phyloP scores from a whole-genome alignment of 2,113 vertebrate genomes.

The Chionis minor region DNA sequence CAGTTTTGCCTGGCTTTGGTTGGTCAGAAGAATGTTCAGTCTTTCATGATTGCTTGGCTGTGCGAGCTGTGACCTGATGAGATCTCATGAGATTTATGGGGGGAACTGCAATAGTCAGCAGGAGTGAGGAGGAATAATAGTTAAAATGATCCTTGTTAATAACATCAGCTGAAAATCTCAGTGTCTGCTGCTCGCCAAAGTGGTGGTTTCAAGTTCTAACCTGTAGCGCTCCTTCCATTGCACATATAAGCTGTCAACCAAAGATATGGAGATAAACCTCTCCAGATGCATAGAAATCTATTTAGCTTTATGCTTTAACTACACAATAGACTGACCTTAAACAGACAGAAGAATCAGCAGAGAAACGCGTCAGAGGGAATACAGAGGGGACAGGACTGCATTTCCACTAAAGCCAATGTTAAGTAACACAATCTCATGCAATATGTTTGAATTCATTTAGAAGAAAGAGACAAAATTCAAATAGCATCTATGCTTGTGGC shows the following conservation, averaged over 20 bases:
- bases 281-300: neutral
- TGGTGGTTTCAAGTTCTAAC: constrained; percentile 41
- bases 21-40: neutral
- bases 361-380: neutral
- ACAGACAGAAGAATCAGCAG: neutral
- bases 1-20: neutral
- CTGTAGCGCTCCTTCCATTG: neutral
- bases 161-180: neutral
- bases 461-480: neutral
- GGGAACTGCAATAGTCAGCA: neutral
- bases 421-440: neutral
- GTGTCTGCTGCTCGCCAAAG: neutral
- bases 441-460: neutral
- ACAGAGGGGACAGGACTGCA: neutral
- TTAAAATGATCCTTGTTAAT: neutral
- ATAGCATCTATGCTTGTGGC: neutral
- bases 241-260: neutral
- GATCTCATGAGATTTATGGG: neutral
- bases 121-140: neutral
- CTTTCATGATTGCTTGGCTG: neutral
- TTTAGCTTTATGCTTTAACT: neutral
- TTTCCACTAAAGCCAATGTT: neutral
- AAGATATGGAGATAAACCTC: neutral
- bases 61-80: neutral
- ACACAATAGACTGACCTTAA: neutral